Evolutionary conservation across 2,888 invertebrate genomes (phyloP), one percentile per base, ranked within the genome.

Genomic region (Isotomurus palustris): DNA sequence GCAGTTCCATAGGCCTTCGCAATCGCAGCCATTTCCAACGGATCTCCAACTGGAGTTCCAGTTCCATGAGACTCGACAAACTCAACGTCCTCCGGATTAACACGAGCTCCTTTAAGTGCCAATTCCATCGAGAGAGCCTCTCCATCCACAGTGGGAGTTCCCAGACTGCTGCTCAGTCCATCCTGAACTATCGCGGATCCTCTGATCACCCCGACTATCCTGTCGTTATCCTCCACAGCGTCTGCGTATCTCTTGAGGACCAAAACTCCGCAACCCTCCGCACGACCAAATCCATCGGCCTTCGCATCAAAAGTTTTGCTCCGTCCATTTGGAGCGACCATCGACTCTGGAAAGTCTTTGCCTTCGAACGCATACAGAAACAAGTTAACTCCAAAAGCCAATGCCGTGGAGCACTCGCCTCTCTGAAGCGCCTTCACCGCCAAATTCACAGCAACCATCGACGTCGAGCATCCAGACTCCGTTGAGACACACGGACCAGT

Each of bases 261-360:
- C 2, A 62, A 19, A 8, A 52, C 52, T 12, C 27, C 52, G 22
- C 29, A 28, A 1, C 57, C 60, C 36, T 61, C 61, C 6, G 58
- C 58, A 24, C 58, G 21, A 6, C 54, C 55, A 45, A 55, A 62
- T 1, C 58, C 61, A 32, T 62, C 50, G 3, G 61, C 61, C 5
- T 47, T 43, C n/a, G 45, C 58, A 40, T 62, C 61, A 32, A 55
- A 53, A 35, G 53, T 53, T 38, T 53, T 53, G 19, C 53, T 45
- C 12, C 27, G 50, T 21, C 36, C 49, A 29, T 59, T 55, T 21
- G 17, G 28, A 2, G 59, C 50, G 2, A 58, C 40, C n/a, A 60
- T 40, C 12, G 41, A 35, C 3, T 43, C 27, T 32, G 24, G 32
- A 8, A 25, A 8, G 6, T 12, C 32, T 2, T 3, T 25, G 12